phyloP scores from a whole-genome alignment of 2,888 invertebrate species.

The Plebejus argus region DNA sequence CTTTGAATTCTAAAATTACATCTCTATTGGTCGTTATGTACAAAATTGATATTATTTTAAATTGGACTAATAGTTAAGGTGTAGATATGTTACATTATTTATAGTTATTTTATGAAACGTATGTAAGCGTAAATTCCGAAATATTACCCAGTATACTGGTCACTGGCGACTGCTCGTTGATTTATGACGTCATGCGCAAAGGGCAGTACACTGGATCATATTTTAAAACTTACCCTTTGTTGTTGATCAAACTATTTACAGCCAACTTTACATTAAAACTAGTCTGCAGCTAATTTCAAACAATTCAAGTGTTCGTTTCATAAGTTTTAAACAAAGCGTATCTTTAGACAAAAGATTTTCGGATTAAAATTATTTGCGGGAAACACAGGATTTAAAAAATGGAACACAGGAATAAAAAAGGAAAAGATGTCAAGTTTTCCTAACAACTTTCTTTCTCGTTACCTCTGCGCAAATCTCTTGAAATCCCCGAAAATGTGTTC shows the following conservation, averaged over 20 bases:
- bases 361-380: neutral
- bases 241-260: neutral
- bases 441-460: neutral
- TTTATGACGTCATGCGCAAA: too few species aligned
- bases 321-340: neutral
- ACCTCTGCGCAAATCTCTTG: neutral
- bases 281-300: neutral
- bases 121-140: too few species aligned
- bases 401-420: neutral
- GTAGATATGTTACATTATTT: conserved; percentile 27
- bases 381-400: conserved; percentile 1
- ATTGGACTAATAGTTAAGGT: conserved; percentile 15
- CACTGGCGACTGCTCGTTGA: too few species aligned
- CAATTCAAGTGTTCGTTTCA: neutral
- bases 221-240: neutral
- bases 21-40: conserved; percentile 27
- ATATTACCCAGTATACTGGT: too few species aligned
- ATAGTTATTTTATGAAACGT: neutral
- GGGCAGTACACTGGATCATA: too few species aligned
- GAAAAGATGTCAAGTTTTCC: neutral
- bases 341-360: neutral
- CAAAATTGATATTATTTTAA: conserved; percentile 30
- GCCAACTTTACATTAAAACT: neutral
- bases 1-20: conserved; percentile 15
- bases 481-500: neutral